These are phyloP conservation scores for Ursus arctos DNA, from an alignment of 2,113 vertebrate species.

Conservation along the genomic window DNA sequence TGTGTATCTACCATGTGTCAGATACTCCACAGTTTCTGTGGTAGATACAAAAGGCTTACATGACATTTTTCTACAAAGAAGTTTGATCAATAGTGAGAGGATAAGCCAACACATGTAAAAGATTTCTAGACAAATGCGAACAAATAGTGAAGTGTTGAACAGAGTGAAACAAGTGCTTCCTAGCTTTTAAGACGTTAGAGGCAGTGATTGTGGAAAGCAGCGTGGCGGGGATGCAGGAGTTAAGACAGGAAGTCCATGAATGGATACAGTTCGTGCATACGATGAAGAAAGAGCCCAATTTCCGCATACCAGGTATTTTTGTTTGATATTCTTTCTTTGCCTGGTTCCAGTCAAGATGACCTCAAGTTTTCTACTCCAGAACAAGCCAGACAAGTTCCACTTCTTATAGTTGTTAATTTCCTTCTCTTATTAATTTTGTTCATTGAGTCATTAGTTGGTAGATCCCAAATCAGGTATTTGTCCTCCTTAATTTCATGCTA, in stretches of 20 bases:
- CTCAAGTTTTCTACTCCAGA: not conserved
- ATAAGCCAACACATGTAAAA: not conserved
- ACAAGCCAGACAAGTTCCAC: not conserved
- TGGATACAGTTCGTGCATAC: not conserved
- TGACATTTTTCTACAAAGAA: not conserved
- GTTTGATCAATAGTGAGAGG: not conserved
- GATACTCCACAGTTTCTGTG: not conserved
- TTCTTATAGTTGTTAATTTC: not conserved
- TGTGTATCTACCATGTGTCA: not conserved
- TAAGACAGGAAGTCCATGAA: not conserved
- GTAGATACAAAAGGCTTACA: not conserved
- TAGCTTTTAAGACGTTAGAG: not conserved
- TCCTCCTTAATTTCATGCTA: not conserved
- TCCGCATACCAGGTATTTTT: not conserved
- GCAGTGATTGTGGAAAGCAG: not conserved
- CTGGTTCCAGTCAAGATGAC: not conserved
- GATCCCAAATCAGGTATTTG: not conserved
- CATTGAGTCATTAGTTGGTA: not conserved
- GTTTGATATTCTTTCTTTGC: not conserved
- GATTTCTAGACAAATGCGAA: not conserved
- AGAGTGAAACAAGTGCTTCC: not conserved
- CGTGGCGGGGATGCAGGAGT: rapidly evolving
- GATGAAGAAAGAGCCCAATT: not conserved
- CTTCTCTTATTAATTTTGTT: not conserved
- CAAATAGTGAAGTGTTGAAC: not conserved